These are phyloP conservation scores for Glyptemys insculpta DNA, from an alignment of 2,797 vertebrate genomes.

Conservation along the genomic window DNA sequence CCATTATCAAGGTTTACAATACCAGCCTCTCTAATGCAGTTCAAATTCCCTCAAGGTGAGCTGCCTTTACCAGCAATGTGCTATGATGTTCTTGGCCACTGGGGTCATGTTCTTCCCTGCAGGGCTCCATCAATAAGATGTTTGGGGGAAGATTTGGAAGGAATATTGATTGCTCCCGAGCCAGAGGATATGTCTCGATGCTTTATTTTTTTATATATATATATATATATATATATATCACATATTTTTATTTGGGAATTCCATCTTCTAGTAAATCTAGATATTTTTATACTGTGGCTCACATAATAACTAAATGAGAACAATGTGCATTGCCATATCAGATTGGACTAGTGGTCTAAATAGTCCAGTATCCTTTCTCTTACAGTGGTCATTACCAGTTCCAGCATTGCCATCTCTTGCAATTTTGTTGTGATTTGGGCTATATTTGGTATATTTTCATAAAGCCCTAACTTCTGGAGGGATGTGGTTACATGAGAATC, in stretches of 20 bases:
- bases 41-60: not conserved
- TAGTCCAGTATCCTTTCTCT: not conserved
- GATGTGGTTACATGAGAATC: not conserved
- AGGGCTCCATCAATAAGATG: not conserved
- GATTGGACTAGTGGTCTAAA: not conserved
- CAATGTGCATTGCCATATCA: not conserved
- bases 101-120: not conserved
- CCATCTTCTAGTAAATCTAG: not conserved
- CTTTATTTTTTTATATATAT: not conserved
- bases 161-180: no score
- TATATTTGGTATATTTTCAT: not conserved
- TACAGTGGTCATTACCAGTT: not conserved
- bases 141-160: not conserved
- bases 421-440: not conserved
- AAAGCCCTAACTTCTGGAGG: not conserved
- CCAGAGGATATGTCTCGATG: not conserved
- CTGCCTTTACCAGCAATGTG: not conserved
- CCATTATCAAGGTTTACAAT: not conserved
- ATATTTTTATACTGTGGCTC: not conserved
- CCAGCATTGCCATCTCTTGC: not conserved
- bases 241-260: not conserved
- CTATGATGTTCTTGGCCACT: not conserved
- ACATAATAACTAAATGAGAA: not conserved
- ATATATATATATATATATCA: not conserved
- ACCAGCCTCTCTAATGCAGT: not conserved